Evolutionary conservation across 2,113 vertebrate species (phyloP).

Genomic region (Dromaius novaehollandiae): DNA sequence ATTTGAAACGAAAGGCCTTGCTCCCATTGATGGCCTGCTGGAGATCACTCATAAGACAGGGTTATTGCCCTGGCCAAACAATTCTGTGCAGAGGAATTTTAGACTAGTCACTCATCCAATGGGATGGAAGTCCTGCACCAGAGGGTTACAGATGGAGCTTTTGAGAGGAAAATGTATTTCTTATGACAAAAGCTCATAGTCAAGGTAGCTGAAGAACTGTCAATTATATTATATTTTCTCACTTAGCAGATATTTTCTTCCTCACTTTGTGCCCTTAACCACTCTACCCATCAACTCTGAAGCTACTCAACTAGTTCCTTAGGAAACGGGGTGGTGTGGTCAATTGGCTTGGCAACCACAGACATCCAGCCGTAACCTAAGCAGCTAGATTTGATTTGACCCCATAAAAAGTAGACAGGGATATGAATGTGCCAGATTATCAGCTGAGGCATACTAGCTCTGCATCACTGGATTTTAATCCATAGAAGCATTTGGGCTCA

Average conservation of each 20-base stretch:
- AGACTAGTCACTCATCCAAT: neutral
- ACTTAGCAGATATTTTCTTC: neutral
- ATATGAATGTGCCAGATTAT: conserved; percentile 26
- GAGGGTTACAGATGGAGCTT: neutral
- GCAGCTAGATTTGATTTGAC: conserved; percentile 31
- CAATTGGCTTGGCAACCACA: neutral
- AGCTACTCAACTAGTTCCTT: neutral
- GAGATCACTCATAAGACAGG: neutral
- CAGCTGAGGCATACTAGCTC: neutral
- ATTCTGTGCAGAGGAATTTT: neutral
- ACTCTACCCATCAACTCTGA: neutral
- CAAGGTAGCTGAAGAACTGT: neutral
- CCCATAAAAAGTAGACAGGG: neutral
- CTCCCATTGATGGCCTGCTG: neutral
- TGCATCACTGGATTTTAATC: neutral
- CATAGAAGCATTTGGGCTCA: neutral
- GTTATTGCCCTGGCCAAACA: neutral
- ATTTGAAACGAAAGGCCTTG: neutral
- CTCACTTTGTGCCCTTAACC: neutral
- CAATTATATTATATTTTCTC: neutral
- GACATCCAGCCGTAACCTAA: neutral
- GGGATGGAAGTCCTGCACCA: neutral
- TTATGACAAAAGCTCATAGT: neutral
- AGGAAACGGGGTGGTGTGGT: neutral
- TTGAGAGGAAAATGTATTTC: neutral